phyloP scores from a whole-genome alignment of 2,888 invertebrate species.

The Pterostichus niger region DNA sequence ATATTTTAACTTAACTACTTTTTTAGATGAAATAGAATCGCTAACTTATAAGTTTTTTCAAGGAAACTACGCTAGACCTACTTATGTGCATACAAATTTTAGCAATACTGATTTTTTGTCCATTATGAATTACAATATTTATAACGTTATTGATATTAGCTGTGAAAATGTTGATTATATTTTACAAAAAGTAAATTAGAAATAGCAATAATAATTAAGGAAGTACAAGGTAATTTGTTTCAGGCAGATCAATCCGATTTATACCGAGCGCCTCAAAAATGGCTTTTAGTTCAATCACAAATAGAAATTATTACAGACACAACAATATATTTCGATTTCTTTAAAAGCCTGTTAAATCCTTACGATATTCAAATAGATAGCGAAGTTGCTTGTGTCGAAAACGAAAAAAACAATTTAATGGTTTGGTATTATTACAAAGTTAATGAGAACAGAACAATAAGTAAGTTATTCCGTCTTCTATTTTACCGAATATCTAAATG shows the following conservation, averaged over 20 bases:
- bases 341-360: constrained; percentile 8
- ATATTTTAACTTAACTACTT: constrained; percentile 15
- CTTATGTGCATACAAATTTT: constrained; percentile 47
- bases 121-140: neutral
- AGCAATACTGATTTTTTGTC: constrained; percentile 53
- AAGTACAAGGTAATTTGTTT: neutral
- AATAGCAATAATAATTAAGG: constrained; percentile 10
- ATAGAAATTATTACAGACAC: neutral
- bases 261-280: constrained; percentile 50
- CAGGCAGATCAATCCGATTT: constrained; percentile 24
- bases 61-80: constrained; percentile 30
- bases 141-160: constrained; percentile 46
- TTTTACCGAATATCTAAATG: neutral
- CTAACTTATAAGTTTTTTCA: constrained; percentile 42
- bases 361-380: constrained; percentile 47
- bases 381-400: constrained; percentile 51
- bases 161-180: constrained; percentile 41
- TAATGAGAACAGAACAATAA: constrained; percentile 31
- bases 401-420: neutral
- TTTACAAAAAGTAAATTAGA: constrained; percentile 47
- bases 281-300: constrained; percentile 47
- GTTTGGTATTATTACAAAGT: constrained; percentile 56
- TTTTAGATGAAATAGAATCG: constrained; percentile 51
- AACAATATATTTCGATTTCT: constrained; percentile 4
- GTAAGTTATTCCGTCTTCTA: constrained; percentile 20